Conservation (phyloP, 2,888 invertebrate species). For the Tetranychus piercei region DNA sequence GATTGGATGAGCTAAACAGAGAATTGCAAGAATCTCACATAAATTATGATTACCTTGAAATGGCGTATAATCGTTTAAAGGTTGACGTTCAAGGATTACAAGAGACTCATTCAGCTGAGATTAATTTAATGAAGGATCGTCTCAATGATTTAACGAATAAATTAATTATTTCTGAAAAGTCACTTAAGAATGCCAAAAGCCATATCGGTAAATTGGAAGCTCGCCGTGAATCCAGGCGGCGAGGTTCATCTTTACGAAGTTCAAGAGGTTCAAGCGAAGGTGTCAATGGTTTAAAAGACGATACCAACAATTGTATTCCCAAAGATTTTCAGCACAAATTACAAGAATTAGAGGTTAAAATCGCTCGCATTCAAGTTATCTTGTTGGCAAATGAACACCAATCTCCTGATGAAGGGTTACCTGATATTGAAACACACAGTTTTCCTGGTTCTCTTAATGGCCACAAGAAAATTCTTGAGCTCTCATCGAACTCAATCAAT, state of each 20-base stretch:
- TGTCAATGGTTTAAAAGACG: neutral
- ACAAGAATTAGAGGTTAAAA: neutral
- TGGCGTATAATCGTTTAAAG: conserved; percentile 27
- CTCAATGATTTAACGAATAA: conserved; percentile 67
- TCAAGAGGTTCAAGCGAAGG: neutral
- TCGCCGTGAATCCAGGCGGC: conserved; percentile 54
- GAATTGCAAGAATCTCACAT: conserved; percentile 25
- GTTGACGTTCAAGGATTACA: conserved; percentile 41
- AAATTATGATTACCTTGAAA: conserved; percentile 27
- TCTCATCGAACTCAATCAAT: neutral
- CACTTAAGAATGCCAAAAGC: conserved; percentile 51
- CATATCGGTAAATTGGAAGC: conserved; percentile 58
- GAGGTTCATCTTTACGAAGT: neutral
- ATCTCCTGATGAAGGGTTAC: conserved; percentile 5
- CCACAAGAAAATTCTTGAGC: neutral
- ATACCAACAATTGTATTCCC: neutral
- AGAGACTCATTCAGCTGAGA: conserved; percentile 43
- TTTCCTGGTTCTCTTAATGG: neutral
- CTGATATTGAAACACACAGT: conserved; percentile 5
- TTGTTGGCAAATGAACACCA: conserved; percentile 4
- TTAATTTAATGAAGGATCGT: conserved; percentile 58
- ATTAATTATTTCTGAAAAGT: conserved; percentile 58
- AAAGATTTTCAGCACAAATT: conserved; percentile 8
- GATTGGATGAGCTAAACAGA: conserved; percentile 20
- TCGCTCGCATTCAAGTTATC: neutral